phyloP scores from a whole-genome alignment of 2,888 invertebrate genomes.

The Apocheima hispidaria region DNA sequence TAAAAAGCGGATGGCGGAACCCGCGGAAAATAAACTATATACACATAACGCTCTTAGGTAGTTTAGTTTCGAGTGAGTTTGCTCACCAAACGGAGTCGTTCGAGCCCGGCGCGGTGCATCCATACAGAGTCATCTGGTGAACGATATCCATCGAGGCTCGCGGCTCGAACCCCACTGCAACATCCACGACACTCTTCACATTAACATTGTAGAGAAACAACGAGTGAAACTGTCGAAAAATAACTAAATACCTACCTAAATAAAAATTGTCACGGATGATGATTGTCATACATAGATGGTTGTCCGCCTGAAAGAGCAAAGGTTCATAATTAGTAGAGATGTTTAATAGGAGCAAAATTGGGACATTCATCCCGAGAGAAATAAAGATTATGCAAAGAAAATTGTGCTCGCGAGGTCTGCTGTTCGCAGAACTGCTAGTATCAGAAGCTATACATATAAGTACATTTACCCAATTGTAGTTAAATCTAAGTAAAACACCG shows the following conservation, averaged over 20 bases:
- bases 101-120: slow-evolving; percentile 6
- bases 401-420: too few relatives aligned
- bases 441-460: too few relatives aligned
- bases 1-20: too few relatives aligned
- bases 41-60: too few relatives aligned
- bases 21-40: too few relatives aligned
- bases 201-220: background rate
- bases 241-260: slow-evolving; percentile 6
- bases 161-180: slow-evolving; percentile 21
- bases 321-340: background rate
- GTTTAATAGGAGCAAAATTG: too few relatives aligned
- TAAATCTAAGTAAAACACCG: too few relatives aligned
- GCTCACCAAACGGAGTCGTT: slow-evolving; percentile 10
- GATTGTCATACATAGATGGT: slow-evolving; percentile 9
- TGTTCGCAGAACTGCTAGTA: too few relatives aligned
- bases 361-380: too few relatives aligned
- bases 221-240: background rate
- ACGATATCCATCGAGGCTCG: background rate
- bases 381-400: too few relatives aligned
- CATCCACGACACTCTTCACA: too few relatives aligned
- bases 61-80: background rate
- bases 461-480: too few relatives aligned
- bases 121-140: slow-evolving; percentile 15
- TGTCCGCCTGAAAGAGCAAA: slow-evolving; percentile 6
- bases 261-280: background rate